Conservation (phyloP, 2,888 invertebrate species). For the Trichogramma evanescens region DNA sequence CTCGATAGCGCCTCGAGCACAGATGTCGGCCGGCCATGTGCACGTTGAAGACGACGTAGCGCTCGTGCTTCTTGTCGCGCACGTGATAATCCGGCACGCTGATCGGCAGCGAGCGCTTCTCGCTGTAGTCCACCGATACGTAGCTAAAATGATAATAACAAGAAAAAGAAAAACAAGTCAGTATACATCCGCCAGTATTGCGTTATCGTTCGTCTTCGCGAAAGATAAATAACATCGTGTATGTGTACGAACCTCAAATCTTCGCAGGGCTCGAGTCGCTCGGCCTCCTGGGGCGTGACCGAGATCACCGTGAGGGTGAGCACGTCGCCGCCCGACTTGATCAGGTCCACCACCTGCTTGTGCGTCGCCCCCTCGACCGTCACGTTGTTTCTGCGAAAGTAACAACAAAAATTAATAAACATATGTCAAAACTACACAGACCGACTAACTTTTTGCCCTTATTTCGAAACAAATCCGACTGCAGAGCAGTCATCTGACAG, state of each 20-base stretch:
- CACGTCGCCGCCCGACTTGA: conserved; percentile 97
- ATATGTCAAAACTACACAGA: not conserved
- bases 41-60: conserved; percentile 93
- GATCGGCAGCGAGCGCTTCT: conserved; percentile 82
- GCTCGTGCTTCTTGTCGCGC: conserved; percentile 78
- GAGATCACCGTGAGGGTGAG: conserved; percentile 94
- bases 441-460: conserved; percentile 5
- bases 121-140: conserved; percentile 82
- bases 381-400: conserved; percentile 81
- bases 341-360: conserved; percentile 97
- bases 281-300: conserved; percentile 78
- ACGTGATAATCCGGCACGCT: conserved; percentile 94
- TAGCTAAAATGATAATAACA: conserved; percentile 52
- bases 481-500: conserved; percentile 35
- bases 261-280: conserved; percentile 47
- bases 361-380: conserved; percentile 99
- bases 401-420: not conserved
- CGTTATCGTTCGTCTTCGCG: not conserved
- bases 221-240: not conserved
- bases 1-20: conserved; percentile 92
- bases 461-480: conserved; percentile 32
- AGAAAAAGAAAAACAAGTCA: not conserved
- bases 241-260: conserved; percentile 37
- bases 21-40: conserved; percentile 98
- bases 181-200: not conserved